A percentile compares a stretch with the other conserved stretches of the same genome.
Conservation (phyloP, 2,113 vertebrate genomes). For the Labeo catla region DNA sequence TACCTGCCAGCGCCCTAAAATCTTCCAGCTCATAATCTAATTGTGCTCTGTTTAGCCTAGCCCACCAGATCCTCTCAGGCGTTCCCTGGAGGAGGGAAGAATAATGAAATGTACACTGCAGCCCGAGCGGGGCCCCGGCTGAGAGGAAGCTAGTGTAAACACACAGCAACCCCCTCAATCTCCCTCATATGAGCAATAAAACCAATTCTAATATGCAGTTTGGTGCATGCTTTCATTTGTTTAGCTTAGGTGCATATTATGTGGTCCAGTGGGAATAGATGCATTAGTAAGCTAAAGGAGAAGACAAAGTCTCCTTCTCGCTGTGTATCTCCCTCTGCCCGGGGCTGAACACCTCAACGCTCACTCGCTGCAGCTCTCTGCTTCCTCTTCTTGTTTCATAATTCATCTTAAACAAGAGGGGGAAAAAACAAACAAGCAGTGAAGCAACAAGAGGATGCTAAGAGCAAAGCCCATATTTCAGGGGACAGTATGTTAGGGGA, state of each 20-base stretch:
- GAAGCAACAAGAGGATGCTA: constrained; percentile 54
- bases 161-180: constrained; percentile 52
- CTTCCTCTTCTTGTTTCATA: constrained; percentile 69
- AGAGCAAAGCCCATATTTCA: constrained; percentile 50
- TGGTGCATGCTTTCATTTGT: constrained; percentile 51
- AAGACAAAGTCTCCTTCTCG: constrained; percentile 64
- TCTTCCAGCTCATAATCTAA: constrained; percentile 72
- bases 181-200: constrained; percentile 67
- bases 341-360: constrained; percentile 62
- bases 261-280: constrained; percentile 62
- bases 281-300: constrained; percentile 49
- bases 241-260: constrained; percentile 62
- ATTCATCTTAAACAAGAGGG: constrained; percentile 75
- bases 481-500: constrained; percentile 17
- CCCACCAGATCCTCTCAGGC: constrained; percentile 53
- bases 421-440: constrained; percentile 61
- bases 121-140: constrained; percentile 53
- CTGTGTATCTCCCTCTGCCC: constrained; percentile 63
- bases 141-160: constrained; percentile 64
- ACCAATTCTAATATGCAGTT: constrained; percentile 56
- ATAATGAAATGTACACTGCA: constrained; percentile 76
- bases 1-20: constrained; percentile 68
- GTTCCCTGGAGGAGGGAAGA: constrained; percentile 64
- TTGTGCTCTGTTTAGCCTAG: constrained; percentile 57
- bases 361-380: constrained; percentile 55